Base-by-base conservation (phyloP, 2,797 vertebrate species). In the Echiichthys vipera region DNA sequence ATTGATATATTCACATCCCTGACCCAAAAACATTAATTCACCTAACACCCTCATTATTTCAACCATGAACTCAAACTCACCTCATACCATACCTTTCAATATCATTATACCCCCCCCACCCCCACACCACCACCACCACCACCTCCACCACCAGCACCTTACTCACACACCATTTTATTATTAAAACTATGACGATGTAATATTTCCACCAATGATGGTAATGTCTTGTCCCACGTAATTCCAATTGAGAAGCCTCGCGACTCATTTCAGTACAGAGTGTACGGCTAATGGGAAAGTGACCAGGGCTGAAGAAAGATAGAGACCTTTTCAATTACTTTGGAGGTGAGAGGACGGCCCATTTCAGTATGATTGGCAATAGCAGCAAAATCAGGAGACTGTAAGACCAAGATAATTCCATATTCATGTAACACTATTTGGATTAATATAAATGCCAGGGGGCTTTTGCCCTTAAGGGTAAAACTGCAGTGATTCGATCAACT, bases 171-270 rank as follows among this genome's bases (percentile, higher is more conserved):
- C 40, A 42, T 86, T 78, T 70, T 74, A 83, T 88, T 90, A 90
- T 86, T 89, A 88, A 82, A 89, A 85, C 54, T 55, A 77, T 84
- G 81, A 85, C 32, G 74, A 74, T 87, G 84, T 90, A 77, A 91
- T 90, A 85, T 85, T 85, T 85, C 67, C 62, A 50, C 55, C 62
- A 71, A 63, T 71, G 85, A 80, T 71, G 79, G 74, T 92, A 87
- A 91, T 91, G 77, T 88, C 84, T 85, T 88, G 81, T 91, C 80
- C 54, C 18, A 61, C 65, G 83, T 88, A 87, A 91, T 88, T 91
- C 87, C 69, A 80, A 54, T 49, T 81, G 65, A 75, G 61, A 77
- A 80, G 71, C 73, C 46, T 79, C 80, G 90, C 29, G 69, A 84
- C 81, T 92, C 82, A 90, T 90, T 90, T 85, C 36, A 58, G 64